A percentile compares a stretch with the other conserved stretches of the same genome.
Conservation (phyloP, 2,113 vertebrate genomes). For the Nycticebus coucang region DNA sequence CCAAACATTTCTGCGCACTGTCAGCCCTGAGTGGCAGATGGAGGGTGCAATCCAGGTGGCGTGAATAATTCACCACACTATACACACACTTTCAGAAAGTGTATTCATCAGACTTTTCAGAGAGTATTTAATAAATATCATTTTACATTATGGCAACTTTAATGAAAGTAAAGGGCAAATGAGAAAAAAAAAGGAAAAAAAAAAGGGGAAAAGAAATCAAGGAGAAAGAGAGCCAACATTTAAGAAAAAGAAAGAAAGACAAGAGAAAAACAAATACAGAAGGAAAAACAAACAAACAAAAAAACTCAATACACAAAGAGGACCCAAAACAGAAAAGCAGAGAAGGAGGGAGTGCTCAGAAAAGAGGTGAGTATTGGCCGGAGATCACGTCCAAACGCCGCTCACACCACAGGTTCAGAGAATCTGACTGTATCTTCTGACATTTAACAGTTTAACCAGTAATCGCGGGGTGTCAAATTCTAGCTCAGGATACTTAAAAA, state of each 20-base stretch:
- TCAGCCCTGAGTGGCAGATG: neutral
- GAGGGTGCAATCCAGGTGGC: neutral
- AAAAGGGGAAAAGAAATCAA: neutral
- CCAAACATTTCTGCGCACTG: no score
- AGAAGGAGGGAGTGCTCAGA: neutral
- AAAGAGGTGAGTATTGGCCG: neutral
- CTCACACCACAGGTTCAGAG: neutral
- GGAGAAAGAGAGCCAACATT: neutral
- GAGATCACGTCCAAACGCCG: neutral
- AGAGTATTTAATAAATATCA: slow-evolving; percentile 4
- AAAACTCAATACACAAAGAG: neutral
- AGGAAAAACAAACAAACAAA: neutral
- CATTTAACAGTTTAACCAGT: neutral
- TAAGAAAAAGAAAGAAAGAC: neutral
- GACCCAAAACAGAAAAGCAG: neutral
- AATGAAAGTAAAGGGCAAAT: neutral
- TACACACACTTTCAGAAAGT: neutral
- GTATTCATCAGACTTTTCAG: neutral
- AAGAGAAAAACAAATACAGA: neutral
- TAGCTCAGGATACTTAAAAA: neutral
- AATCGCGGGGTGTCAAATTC: neutral
- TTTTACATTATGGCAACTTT: neutral
- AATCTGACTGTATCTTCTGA: neutral
- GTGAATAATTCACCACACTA: neutral
- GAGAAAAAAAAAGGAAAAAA: neutral